Evolutionary conservation across 2,797 vertebrate genomes (phyloP).

Genomic region (Propithecus perrieri): DNA sequence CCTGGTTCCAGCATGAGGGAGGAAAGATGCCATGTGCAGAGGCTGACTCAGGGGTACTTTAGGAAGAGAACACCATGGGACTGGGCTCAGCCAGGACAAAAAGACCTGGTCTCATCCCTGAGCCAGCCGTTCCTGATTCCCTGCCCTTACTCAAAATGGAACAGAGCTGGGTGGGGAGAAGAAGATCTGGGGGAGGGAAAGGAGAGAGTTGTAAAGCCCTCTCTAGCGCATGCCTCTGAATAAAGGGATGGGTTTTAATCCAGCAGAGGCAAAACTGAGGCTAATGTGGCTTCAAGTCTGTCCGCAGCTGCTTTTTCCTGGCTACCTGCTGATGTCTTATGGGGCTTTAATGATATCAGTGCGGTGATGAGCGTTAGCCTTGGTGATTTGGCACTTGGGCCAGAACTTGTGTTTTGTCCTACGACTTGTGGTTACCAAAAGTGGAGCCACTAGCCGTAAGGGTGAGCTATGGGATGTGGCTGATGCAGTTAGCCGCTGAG

Average conservation of each 20-base stretch:
- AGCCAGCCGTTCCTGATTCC: neutral
- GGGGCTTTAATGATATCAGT: neutral
- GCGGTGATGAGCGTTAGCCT: neutral
- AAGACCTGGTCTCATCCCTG: neutral
- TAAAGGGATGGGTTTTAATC: neutral
- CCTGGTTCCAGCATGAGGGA: neutral
- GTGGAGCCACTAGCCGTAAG: neutral
- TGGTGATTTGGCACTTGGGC: constrained; percentile 23
- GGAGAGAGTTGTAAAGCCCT: neutral
- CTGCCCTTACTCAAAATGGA: neutral
- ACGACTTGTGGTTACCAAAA: neutral
- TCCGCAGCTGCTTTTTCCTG: neutral
- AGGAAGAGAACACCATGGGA: neutral
- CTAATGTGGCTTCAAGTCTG: accelerated
- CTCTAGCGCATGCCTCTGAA: neutral
- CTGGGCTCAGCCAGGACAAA: neutral
- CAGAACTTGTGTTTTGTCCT: neutral
- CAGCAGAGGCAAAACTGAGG: neutral
- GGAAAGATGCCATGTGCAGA: neutral
- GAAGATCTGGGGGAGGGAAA: accelerated
- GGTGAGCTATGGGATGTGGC: neutral
- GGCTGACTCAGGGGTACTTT: neutral
- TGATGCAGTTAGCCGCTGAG: constrained; percentile 68
- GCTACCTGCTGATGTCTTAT: neutral
- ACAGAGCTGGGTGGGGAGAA: neutral